Base-by-base conservation (phyloP, 2,113 vertebrate genomes). In the Megalops atlanticus region DNA sequence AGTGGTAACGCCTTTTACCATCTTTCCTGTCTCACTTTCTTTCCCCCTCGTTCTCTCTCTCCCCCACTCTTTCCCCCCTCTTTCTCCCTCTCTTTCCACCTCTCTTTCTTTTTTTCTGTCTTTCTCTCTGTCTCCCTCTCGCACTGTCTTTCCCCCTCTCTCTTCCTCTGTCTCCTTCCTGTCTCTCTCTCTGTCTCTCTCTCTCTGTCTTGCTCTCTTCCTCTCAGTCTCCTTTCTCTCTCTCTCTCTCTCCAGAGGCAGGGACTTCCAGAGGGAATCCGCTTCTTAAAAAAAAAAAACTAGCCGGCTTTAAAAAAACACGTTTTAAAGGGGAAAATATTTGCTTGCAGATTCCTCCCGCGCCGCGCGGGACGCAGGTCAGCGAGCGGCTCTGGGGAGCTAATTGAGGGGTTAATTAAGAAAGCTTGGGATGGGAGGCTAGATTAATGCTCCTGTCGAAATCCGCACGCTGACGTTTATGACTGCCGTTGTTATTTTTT, bases 391-490 rank as follows among this genome's bases (percentile, higher is more conserved):
- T 33, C 24, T 16, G 21, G 47, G 4, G 3, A 27, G 4, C 76
- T 69, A 73, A 24, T 76, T 83, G 1, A 24, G 85, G 86, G 89
- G 91, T 91, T 92, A 91, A 92, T 91, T 89, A 87, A 89, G 88
- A 87, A 86, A 88, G 87, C 81, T n/a, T 0, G 54, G 70, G 52
- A 39, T 14, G 7, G 70, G 31, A 27, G 8, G 52, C 83, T 43
- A 87, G 88, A 88, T 83, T 81, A 73, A 85, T 83, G 40, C 58
- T 83, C 85, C 78, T 18, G 0, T 40, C 24, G 24, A 76, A n/a
- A 40, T 18, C 3, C 36, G 41, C 73, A 82, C 38, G 47, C 74
- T 73, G 83, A 72, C 82, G 79, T 89, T 76, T 81, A 82, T 27
- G 21, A 77, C 40, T 47, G 54, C 80, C 68, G 78, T 87, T 91